phyloP scores from a whole-genome alignment of 1,140 invertebrate genomes.

The Danaus plexippus region DNA sequence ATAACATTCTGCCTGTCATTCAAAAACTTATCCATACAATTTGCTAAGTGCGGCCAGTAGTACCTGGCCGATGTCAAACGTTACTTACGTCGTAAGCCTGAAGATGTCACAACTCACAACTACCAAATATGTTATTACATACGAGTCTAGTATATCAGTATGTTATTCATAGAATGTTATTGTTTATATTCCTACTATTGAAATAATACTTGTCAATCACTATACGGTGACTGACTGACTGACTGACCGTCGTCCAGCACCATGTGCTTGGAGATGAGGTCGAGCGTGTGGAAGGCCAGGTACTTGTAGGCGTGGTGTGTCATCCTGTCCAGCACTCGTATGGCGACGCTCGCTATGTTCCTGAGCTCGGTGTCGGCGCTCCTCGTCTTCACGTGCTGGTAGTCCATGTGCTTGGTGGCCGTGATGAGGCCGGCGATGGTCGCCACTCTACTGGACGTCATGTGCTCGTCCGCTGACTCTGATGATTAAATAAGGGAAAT shows the following conservation, averaged over 20 bases:
- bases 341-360: background rate
- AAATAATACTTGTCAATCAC: too few species aligned
- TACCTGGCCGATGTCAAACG: too few species aligned
- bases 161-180: too few species aligned
- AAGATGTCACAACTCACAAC: too few species aligned
- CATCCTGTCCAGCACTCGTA: slow-evolving; percentile 10
- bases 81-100: too few species aligned
- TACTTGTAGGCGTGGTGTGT: slow-evolving; percentile 25
- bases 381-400: slow-evolving; percentile 4
- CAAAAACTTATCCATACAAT: too few species aligned
- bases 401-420: slow-evolving; percentile 8
- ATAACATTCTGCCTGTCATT: too few species aligned
- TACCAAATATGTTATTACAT: too few species aligned
- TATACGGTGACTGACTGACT: background rate
- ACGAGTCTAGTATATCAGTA: too few species aligned
- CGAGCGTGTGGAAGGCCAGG: slow-evolving; percentile 32
- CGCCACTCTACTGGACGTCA: slow-evolving; percentile 14
- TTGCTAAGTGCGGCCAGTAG: too few species aligned
- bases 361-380: background rate
- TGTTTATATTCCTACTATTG: too few species aligned
- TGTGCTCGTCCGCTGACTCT: slow-evolving; percentile 1
- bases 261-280: slow-evolving; percentile 20
- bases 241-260: slow-evolving; percentile 38
- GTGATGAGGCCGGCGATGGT: slow-evolving; percentile 5
- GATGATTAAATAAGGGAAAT: too few species aligned